Percentiles rank a stretch among this genome's conserved stretches.
Conservation (phyloP, 2,797 vertebrate species). For the Schizopygopsis malacanthus region DNA sequence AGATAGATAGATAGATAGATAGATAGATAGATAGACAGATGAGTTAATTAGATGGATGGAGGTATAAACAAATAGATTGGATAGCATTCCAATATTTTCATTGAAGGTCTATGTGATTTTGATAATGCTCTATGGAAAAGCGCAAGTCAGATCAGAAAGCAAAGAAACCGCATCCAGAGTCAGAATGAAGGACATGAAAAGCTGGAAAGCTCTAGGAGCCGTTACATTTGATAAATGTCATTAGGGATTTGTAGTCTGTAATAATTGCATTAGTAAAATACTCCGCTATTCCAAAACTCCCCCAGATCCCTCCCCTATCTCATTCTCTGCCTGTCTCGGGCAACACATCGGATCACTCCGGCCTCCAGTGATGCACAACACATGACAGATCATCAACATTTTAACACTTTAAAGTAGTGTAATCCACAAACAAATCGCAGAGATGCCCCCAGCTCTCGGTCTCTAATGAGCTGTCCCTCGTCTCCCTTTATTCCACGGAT, state of each 20-base stretch:
- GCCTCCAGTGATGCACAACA: conserved; percentile 15
- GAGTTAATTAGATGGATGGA: neutral
- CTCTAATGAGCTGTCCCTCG: conserved; percentile 58
- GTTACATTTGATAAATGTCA: conserved; percentile 11
- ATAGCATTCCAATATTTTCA: neutral
- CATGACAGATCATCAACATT: conserved; percentile 40
- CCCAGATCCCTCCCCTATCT: conserved; percentile 12
- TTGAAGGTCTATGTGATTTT: neutral
- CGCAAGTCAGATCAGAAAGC: neutral
- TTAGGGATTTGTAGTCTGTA: conserved; percentile 30
- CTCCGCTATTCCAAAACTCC: neutral
- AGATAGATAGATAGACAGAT: neutral
- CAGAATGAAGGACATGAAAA: neutral
- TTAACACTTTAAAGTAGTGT: conserved; percentile 43
- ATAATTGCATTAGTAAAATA: conserved; percentile 11
- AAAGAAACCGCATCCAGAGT: neutral
- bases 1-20: neutral
- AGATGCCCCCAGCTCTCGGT: no score
- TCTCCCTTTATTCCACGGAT: no score
- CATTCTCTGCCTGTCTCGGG: conserved; percentile 4
- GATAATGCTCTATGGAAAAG: neutral
- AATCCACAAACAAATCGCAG: conserved; percentile 57
- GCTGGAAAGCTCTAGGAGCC: conserved; percentile 7
- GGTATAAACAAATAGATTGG: neutral
- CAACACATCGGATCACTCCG: neutral